These are phyloP conservation scores for Cecidostiba fungosa DNA, from an alignment of 2,888 invertebrate species.

Conservation along the genomic window DNA sequence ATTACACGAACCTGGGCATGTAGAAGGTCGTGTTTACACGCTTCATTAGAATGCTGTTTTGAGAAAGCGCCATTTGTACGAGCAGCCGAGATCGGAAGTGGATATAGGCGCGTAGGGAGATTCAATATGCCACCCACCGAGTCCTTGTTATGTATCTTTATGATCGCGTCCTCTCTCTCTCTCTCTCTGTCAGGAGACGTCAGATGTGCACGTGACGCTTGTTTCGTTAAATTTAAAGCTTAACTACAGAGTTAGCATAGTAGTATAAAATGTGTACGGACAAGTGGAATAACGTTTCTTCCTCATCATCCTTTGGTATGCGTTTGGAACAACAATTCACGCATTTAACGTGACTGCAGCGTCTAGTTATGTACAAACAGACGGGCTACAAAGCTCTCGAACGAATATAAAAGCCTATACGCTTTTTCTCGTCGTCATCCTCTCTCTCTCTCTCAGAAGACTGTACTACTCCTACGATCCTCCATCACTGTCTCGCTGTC, in stretches of 20 bases:
- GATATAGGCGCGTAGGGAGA: neutral
- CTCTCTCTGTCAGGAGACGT: neutral
- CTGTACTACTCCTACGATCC: neutral
- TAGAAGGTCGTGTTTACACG: neutral
- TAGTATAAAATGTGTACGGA: neutral
- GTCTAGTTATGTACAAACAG: neutral
- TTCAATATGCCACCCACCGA: neutral
- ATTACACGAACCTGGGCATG: neutral
- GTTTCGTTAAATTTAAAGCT: neutral
- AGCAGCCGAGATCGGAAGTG: neutral
- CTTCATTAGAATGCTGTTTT: conserved; percentile 15
- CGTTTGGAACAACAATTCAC: neutral
- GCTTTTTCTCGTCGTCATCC: neutral
- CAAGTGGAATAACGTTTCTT: neutral
- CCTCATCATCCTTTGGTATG: neutral
- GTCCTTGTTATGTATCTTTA: neutral
- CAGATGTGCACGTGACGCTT: neutral
- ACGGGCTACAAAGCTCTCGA: neutral
- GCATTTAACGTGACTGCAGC: neutral
- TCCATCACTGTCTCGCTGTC: conserved; percentile 38
- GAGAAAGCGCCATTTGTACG: neutral
- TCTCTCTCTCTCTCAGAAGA: neutral
- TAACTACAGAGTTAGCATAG: neutral
- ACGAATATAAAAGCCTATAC: neutral
- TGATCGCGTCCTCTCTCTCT: neutral